phyloP scores from a whole-genome alignment of 2,113 vertebrate species.

The Lamprotornis superbus region DNA sequence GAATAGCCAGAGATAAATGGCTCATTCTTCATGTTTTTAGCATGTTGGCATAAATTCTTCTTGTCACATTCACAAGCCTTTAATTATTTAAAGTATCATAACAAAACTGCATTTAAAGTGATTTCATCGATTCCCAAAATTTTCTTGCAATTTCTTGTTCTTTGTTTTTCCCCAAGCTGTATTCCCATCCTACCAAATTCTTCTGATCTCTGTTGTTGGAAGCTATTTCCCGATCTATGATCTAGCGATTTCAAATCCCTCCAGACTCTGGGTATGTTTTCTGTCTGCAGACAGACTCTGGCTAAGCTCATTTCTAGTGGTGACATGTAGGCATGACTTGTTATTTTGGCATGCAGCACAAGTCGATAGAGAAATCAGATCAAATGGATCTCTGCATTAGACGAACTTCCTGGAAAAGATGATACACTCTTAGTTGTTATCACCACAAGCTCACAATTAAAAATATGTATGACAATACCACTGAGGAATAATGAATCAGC shows the following conservation, averaged over 20 bases:
- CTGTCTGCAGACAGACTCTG: slow-evolving; percentile 47
- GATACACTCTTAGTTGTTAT: slow-evolving; percentile 38
- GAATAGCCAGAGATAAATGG: not conserved
- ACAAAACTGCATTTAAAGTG: not conserved
- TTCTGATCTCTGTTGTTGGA: not conserved
- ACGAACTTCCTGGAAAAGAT: slow-evolving; percentile 47
- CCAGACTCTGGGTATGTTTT: slow-evolving; percentile 34
- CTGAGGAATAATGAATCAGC: slow-evolving; percentile 40
- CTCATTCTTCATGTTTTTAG: not conserved
- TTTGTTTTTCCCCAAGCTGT: not conserved
- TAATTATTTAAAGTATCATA: not conserved
- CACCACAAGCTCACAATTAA: slow-evolving; percentile 37
- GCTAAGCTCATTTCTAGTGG: slow-evolving; percentile 49
- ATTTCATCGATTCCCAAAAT: not conserved
- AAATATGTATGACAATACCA: slow-evolving; percentile 28
- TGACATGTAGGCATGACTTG: slow-evolving; percentile 48
- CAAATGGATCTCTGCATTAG: slow-evolving; percentile 54
- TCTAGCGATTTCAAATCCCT: slow-evolving; percentile 44
- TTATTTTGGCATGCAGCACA: slow-evolving; percentile 41
- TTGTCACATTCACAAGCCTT: not conserved
- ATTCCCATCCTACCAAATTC: not conserved
- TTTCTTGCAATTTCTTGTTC: not conserved
- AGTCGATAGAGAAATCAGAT: slow-evolving; percentile 52
- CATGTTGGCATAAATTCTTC: not conserved
- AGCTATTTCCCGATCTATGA: not conserved